Percentiles rank a stretch among this genome's conserved stretches.
phyloP scores from a whole-genome alignment of 2,888 invertebrate genomes.

The Teleiodes luculella region DNA sequence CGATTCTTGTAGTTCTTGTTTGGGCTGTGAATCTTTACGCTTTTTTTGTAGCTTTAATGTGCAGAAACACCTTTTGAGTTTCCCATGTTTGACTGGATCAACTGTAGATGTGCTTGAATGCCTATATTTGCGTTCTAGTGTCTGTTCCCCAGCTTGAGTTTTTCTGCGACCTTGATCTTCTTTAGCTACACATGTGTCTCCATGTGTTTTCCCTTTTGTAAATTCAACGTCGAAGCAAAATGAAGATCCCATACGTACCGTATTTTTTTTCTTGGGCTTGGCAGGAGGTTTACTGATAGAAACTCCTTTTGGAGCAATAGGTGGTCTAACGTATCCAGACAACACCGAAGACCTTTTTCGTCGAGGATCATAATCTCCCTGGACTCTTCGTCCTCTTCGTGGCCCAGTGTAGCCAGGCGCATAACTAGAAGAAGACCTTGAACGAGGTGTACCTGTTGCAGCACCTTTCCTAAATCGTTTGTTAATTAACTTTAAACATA shows the following conservation, averaged over 20 bases:
- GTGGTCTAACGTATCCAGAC: background rate
- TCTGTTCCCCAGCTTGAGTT: background rate
- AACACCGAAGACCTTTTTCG: background rate
- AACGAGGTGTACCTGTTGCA: background rate
- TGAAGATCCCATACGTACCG: conserved; percentile 27
- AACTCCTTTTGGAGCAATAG: background rate
- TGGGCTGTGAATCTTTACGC: background rate
- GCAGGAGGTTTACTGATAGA: background rate
- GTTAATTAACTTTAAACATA: conserved; percentile 22
- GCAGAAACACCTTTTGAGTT: background rate
- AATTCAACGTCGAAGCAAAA: conserved; percentile 38
- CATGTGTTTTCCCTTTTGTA: conserved; percentile 24
- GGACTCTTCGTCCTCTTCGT: background rate
- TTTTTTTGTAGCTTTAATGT: background rate
- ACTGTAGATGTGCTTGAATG: background rate
- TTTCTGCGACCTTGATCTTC: background rate
- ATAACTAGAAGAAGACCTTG: conserved; percentile 14
- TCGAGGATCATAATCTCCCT: background rate
- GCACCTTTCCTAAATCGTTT: background rate
- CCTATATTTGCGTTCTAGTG: background rate
- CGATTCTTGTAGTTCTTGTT: background rate
- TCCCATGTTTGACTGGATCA: background rate
- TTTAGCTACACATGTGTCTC: background rate
- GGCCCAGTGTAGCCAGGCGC: background rate
- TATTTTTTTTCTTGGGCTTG: background rate